These are phyloP conservation scores for Cydia pomonella DNA, from an alignment of 1,140 invertebrate genomes.

Conservation along the genomic window DNA sequence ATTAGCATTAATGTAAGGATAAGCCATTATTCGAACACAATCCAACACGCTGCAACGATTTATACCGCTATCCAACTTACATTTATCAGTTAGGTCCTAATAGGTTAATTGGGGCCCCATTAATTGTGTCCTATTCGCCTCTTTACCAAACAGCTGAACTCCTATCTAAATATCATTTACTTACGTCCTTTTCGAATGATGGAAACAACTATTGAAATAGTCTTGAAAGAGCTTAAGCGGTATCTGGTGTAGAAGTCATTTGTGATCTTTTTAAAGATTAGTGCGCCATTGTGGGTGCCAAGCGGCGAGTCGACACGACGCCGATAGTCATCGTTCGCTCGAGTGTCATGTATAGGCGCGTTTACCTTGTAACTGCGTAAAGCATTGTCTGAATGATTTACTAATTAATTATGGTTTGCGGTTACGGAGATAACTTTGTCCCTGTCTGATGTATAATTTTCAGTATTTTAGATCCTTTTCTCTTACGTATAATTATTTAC, in stretches of 20 bases:
- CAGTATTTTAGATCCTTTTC: conserved; percentile 9
- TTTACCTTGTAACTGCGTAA: conserved; percentile 26
- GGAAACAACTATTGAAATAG: background rate
- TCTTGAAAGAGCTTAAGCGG: background rate
- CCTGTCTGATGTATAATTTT: conserved; percentile 3
- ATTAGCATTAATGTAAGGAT: conserved; percentile 9
- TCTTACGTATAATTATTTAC: background rate
- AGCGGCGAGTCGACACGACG: conserved; percentile 7
- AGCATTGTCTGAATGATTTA: conserved; percentile 26
- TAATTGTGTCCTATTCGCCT: conserved; percentile 30
- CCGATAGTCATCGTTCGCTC: conserved; percentile 24
- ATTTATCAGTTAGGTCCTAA: conserved; percentile 30
- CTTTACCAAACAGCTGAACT: background rate
- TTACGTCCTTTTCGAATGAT: background rate
- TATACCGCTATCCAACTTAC: conserved; percentile 28
- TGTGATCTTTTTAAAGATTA: background rate
- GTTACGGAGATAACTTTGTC: background rate
- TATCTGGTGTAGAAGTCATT: background rate
- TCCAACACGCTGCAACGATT: conserved; percentile 10
- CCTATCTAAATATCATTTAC: background rate
- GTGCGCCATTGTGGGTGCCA: conserved; percentile 7
- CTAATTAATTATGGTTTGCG: conserved; percentile 19
- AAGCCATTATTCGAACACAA: conserved; percentile 11
- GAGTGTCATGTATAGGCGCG: conserved; percentile 29
- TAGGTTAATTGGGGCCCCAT: conserved; percentile 34